Base-by-base conservation (phyloP, 1,140 invertebrate genomes). In the Laupala kohalensis region DNA sequence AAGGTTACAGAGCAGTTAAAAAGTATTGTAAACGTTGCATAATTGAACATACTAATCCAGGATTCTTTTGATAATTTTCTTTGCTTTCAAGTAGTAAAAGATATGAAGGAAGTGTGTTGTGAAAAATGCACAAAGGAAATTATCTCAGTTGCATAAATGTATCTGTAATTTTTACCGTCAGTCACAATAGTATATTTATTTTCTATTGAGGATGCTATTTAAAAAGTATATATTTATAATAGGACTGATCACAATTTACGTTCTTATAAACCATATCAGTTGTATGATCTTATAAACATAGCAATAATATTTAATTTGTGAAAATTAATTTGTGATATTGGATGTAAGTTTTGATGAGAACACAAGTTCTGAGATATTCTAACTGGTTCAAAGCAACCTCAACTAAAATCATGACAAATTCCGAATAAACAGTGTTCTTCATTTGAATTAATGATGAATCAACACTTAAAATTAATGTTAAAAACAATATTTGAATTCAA, bases 31-130 rank as follows among this genome's bases (percentile, higher is more conserved):
- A 93, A 76, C 82, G 91, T 74, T 96, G 94, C 80, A 90, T 96
- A 70, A 96, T 96, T 75, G 94, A 96, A 80, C 94, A 97, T 77
- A 96, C 93, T 0, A 96, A 97, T 82, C 94, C 94, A 65, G 93
- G 92, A 26, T 95, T 97, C 80, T 95, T 88, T 81, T 93, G 62
- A 71, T 27, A 53, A 53, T 53, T 0, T 53, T 53, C 37, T 53
- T 13, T 53, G 37, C 9, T 19, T 53, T 53, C 9, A 53, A 53
- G 37, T 53, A 53, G 37, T 19, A 53, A 53, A 19, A 9, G 19
- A 53, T 53, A 19, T 53, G 19, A 13, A 13, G 4, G 19, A 6
- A 6, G 15, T 6, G 6, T 6, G 6, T 6, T 13, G 9, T 53
- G 37, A 53, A 4, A 53, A 19, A 53, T 4, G 37, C 9, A 4